Evolutionary conservation across 2,113 vertebrate genomes (phyloP).

Genomic region (Corythaixoides concolor): DNA sequence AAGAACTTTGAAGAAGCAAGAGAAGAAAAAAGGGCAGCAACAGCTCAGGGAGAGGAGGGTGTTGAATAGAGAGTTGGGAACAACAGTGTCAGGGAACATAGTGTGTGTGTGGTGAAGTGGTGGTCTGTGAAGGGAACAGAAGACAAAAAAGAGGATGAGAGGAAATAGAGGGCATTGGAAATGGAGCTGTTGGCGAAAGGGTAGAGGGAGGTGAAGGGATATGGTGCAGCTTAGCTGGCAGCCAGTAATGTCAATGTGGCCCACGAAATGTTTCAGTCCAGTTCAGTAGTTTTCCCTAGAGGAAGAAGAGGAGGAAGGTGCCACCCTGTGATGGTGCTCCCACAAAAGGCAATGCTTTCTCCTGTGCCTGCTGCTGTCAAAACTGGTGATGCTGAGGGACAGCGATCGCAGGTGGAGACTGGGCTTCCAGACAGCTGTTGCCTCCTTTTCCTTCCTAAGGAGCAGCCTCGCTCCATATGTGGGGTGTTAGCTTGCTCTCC

Average conservation of each 20-base stretch:
- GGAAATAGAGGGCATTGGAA: neutral
- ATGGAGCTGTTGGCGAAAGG: neutral
- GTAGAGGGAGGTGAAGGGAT: neutral
- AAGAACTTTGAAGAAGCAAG: neutral
- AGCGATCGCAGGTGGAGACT: neutral
- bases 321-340: neutral
- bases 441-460: neutral
- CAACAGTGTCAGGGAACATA: neutral
- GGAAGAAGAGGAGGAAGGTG: neutral
- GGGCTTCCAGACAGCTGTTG: neutral
- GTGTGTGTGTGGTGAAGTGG: neutral
- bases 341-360: neutral
- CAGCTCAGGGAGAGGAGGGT: neutral
- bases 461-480: accelerated
- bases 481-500: neutral
- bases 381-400: neutral
- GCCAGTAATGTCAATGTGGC: neutral
- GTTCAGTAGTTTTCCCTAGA: neutral
- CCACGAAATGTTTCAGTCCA: neutral
- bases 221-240: neutral
- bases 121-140: neutral
- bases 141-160: neutral
- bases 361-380: neutral
- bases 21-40: neutral
- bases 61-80: neutral